Evolutionary conservation across 2,797 vertebrate genomes (phyloP), one percentile per base, ranked within the genome.

Genomic region (Aratinga solstitialis): DNA sequence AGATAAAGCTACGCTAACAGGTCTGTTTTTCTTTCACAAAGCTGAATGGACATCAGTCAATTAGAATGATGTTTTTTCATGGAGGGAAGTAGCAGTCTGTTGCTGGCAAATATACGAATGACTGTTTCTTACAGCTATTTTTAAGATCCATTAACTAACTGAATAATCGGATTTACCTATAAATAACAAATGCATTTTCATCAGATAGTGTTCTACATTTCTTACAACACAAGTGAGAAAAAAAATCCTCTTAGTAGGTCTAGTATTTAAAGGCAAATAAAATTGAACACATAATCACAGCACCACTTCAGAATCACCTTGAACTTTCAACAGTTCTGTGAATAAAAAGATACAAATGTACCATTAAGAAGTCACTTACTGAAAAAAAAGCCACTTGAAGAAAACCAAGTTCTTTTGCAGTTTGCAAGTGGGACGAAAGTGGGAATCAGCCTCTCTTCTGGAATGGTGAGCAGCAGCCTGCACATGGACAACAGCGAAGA

Each of bases 151-250:
- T 51, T 95, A 92, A 94, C 29, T 94, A 93, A 93, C 65, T 53
- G 54, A 96, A 81, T 96, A 97, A 96, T 95, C 94, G 94, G 94
- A 94, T 95, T 96, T 97, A 84, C 26, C 88, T 97, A 95, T 92
- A 97, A 96, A 96, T 89, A 96, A 97, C 95, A 87, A 88, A 84
- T 61, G 82, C 43, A 78, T 96, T 96, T 95, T 94, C 63, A 65
- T 61, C 71, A 94, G 65, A 84, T 26, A 67, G 69, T 36, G 15
- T 83, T 91, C 91, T 96, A 88, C 84, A 81, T 91, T 93, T 87
- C 88, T 95, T 96, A 95, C 83, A 96, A 92, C 85, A 95, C 79
- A 91, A 69, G 89, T 94, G 84, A 81, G 90, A 96, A 86, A 94
- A 34, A 22, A 82, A 95, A 97, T 97, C 94, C 87, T 94, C 94